Conservation (phyloP, 2,888 invertebrate species). For the Mystacides longicornis region DNA sequence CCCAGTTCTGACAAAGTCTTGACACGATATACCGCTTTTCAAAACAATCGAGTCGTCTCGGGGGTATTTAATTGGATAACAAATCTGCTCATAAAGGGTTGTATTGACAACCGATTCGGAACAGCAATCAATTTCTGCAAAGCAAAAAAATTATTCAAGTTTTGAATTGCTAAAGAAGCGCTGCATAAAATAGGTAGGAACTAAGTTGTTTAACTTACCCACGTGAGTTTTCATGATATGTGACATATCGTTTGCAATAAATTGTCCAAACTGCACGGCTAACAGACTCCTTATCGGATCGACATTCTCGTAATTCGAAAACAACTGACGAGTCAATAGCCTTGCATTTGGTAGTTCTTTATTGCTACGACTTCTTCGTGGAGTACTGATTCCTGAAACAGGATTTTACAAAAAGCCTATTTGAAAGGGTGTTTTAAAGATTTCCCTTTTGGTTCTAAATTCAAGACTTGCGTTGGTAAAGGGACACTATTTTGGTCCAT, state of each 20-base stretch:
- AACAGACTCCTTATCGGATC: constrained; percentile 33
- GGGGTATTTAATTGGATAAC: not conserved
- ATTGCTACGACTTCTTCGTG: constrained; percentile 32
- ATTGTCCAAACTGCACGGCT: constrained; percentile 53
- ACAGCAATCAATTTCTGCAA: not conserved
- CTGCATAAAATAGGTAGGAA: not conserved
- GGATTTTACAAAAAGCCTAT: too few species aligned
- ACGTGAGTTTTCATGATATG: constrained; percentile 29
- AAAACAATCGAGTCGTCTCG: not conserved
- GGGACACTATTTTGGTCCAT: too few species aligned
- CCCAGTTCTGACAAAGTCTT: not conserved
- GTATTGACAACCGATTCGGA: constrained; percentile 32
- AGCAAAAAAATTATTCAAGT: not conserved
- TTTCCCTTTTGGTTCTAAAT: too few species aligned
- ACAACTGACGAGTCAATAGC: constrained; percentile 33
- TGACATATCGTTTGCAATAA: constrained; percentile 52
- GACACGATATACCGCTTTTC: not conserved
- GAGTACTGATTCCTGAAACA: constrained; percentile 32
- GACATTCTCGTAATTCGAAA: constrained; percentile 28
- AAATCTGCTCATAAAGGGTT: not conserved
- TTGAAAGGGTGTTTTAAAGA: too few species aligned
- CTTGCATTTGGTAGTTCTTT: constrained; percentile 33
- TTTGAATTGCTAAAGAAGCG: not conserved
- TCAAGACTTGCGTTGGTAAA: too few species aligned
- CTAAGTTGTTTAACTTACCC: not conserved